These are phyloP conservation scores for Anthopleura sola DNA, from an alignment of 64 coral and sea anemone genomes.

Conservation along the genomic window DNA sequence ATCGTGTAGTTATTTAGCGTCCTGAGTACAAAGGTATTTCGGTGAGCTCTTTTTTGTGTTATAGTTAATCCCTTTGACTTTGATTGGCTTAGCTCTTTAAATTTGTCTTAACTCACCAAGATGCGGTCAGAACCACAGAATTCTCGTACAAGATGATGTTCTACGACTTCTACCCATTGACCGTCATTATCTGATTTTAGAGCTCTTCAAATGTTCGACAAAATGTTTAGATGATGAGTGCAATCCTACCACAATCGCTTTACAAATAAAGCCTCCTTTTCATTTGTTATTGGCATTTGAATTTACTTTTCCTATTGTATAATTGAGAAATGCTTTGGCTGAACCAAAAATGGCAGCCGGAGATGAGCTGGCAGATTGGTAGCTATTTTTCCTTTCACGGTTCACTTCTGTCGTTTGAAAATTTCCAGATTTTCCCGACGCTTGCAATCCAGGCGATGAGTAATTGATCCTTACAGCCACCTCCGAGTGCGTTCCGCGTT, in stretches of 20 bases:
- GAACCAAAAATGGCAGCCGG: not conserved
- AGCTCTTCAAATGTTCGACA: constrained; percentile 9
- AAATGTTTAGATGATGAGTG: not conserved
- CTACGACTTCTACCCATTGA: not conserved
- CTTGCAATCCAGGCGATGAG: not conserved
- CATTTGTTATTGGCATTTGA: not conserved
- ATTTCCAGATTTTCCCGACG: not conserved
- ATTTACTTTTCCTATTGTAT: constrained; percentile 1
- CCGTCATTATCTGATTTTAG: not conserved
- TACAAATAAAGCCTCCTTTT: not conserved
- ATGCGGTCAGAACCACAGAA: not conserved
- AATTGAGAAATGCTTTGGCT: constrained; percentile 6
- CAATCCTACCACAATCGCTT: constrained; percentile 4
- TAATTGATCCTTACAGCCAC: not conserved
- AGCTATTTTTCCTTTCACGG: not conserved
- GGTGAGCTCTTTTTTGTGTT: constrained; percentile 6
- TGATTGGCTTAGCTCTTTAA: not conserved
- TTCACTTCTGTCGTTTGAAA: not conserved
- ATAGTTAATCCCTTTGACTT: not conserved
- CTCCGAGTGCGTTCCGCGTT: not conserved
- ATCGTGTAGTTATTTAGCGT: not conserved
- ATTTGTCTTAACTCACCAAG: not conserved
- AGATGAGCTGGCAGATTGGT: not conserved
- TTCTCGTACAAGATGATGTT: not conserved
- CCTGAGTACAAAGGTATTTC: not conserved